A percentile compares a stretch with the other conserved stretches of the same genome.
These are phyloP conservation scores for Helicolenus hilgendorfi DNA, from an alignment of 2,797 vertebrate species.

Conservation along the genomic window DNA sequence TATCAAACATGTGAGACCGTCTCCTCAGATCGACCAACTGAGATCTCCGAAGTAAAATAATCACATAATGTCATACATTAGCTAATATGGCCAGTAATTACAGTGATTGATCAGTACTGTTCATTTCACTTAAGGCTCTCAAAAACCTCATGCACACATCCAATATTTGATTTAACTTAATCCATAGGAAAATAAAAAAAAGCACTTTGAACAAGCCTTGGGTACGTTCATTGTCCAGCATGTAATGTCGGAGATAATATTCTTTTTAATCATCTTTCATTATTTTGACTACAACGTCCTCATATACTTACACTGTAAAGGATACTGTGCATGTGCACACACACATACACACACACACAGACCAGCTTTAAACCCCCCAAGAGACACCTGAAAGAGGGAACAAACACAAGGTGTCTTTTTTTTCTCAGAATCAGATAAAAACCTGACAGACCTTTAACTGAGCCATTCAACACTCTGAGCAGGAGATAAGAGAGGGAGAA, in stretches of 20 bases:
- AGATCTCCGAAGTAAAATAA: background rate
- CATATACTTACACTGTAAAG: background rate
- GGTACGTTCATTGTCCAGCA: background rate
- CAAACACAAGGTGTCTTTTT: conserved; percentile 70
- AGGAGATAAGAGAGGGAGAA: conserved; percentile 71
- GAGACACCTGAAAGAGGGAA: conserved; percentile 56
- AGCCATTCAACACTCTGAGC: conserved; percentile 81
- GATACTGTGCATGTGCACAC: background rate
- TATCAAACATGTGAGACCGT: background rate
- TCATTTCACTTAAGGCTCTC: conserved; percentile 1
- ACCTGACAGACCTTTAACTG: conserved; percentile 85
- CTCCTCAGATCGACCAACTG: background rate
- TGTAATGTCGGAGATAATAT: background rate
- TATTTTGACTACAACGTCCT: background rate
- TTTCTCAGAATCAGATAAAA: conserved; percentile 87
- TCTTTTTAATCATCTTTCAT: conserved; percentile 6
- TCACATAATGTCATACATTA: conserved; percentile 42
- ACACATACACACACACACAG: conserved; percentile 1
- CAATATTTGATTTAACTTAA: conserved; percentile 17
- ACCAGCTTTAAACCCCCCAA: conserved; percentile 39
- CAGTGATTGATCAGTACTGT: conserved; percentile 18
- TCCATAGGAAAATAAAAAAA: background rate
- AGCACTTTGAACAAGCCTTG: background rate
- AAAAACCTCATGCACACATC: background rate
- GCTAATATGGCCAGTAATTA: conserved; percentile 26